Base-by-base conservation (phyloP, 2,113 vertebrate genomes). In the Manacus vitellinus region DNA sequence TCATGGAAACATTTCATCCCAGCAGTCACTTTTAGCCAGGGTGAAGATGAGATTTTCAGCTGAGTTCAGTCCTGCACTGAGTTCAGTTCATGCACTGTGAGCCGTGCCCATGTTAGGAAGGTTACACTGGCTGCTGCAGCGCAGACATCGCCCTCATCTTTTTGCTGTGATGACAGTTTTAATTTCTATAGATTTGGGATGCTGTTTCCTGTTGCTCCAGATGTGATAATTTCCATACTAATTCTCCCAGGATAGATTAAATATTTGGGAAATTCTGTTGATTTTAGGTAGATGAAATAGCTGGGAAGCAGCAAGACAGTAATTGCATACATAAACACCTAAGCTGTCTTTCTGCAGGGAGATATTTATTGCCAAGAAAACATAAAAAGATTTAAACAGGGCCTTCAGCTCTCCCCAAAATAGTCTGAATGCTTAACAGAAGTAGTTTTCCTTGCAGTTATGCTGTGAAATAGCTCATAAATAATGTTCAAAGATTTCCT, bases 311-410 rank as follows among this genome's bases (percentile, higher is more conserved):
- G 37, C 49, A 88, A 83, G 70, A 43, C 41, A 28, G 52, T 68
- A 78, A 75, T 39, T 85, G 65, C 52, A 39, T 52, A 55, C 31
- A 31, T 44, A 95, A 76, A 82, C 61, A 51, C 6, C 0, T 31
- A 82, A 90, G 67, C 18, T 80, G 49, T 65, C 71, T 88, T 75
- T 88, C 78, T 94, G 31, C 37, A 85, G 62, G 37, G 74, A 93
- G 22, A 54, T 66, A 70, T 52, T 88, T 88, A 41, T 82, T 95
- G 82, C 47, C 56, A 74, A 93, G 58, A 90, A 94, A 93, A 70
- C 4, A 3, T 49, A 31, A 79, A 72, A 93, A 76, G 28, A 82
- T 79, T 82, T 62, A 82, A 89, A 92, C 33, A 61, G 89, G 56
- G 27, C 39, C 92, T 92, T 92, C 75, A 76, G 1, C 51, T 67